Base-by-base conservation (phyloP, 2,888 invertebrate species). In the Xylophagus ater region DNA sequence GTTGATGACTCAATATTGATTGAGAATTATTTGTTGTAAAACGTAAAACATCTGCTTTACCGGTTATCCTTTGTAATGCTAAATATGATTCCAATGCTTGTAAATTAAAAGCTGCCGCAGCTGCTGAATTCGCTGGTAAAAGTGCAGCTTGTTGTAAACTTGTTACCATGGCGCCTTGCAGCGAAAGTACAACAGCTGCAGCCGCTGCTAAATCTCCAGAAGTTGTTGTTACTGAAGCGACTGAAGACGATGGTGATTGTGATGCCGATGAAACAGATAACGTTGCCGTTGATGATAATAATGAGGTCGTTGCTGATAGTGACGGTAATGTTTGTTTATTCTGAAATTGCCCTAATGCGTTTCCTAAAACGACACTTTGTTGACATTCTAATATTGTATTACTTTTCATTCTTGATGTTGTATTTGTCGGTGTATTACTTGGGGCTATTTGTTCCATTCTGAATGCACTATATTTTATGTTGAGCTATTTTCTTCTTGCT, bases 61-160 rank as follows among this genome's bases (percentile, higher is more conserved):
- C 66, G 34, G 83, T 81, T 37, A 87, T 70, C 48, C 86, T 74
- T 67, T 87, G 87, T 46, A 87, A 67, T 34, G 86, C 81, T 59
- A 87, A 70, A 67, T 87, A 87, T 30, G 85, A 86, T 69, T 87
- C 87, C 44, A 87, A 66, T 19, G 87, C 87, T 66, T 87, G 87
- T 23, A 87, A 71, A 60, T 86, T 86, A 14, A 88, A 69, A 1
- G 87, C 87, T 24, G 84, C 82, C 24, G 86, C 86, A 7, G 85
- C 86, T 4, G 85, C 82, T 3, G 85, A 85, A 51, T 85, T 83
- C 1, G 81, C 79, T 6, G 86, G 86, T 51, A 87, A 61, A 17
- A 87, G 67, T 1, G 86, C 85, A 2, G 86, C 87, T 56, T 86
- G 82, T 59, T 86, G 86, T 48, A 87, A 65, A 8, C 86, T 84